Percentiles rank a stretch among this genome's conserved stretches.
phyloP scores from a whole-genome alignment of 2,113 vertebrate genomes.

The Empidonax traillii region DNA sequence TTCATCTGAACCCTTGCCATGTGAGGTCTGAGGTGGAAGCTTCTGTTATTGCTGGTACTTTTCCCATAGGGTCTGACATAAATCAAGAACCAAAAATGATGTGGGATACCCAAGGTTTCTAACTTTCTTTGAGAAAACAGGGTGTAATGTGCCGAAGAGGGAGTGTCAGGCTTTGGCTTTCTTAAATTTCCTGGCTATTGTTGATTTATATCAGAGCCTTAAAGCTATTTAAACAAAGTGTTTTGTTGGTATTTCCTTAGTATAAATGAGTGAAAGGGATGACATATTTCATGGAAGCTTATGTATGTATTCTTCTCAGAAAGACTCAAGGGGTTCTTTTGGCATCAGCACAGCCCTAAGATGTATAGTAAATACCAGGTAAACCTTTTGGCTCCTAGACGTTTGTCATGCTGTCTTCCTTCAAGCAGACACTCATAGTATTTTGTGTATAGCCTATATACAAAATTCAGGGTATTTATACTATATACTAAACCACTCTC shows the following conservation, averaged over 20 bases:
- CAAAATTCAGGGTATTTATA: neutral
- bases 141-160: slow-evolving; percentile 6
- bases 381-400: neutral
- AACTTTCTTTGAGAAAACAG: neutral
- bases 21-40: neutral
- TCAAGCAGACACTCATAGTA: neutral
- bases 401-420: neutral
- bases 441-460: neutral
- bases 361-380: neutral
- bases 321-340: neutral
- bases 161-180: slow-evolving; percentile 28
- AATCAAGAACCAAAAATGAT: neutral
- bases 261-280: slow-evolving; percentile 12
- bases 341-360: neutral
- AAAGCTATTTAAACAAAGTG: slow-evolving; percentile 31
- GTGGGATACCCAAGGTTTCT: neutral
- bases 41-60: neutral
- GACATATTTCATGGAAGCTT: slow-evolving; percentile 16
- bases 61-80: neutral
- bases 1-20: neutral
- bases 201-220: slow-evolving; percentile 55
- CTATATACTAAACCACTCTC: neutral
- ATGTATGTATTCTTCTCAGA: neutral
- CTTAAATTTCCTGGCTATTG: slow-evolving; percentile 62
- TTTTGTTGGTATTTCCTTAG: slow-evolving; percentile 45